These are phyloP conservation scores for Hippocampus barbouri DNA, from an alignment of 2,113 vertebrate species.

Conservation along the genomic window DNA sequence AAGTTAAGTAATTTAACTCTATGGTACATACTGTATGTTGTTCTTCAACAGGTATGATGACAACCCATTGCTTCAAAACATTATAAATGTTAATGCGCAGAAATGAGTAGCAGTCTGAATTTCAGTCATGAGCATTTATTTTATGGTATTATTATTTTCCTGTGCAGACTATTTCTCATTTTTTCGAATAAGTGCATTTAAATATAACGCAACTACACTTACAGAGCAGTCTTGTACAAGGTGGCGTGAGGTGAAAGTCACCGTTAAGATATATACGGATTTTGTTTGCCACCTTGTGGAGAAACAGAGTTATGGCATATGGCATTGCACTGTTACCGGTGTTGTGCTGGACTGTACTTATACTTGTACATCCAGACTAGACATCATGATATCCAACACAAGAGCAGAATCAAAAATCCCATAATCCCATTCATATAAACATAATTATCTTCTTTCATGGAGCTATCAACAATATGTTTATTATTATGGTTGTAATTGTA, in stretches of 20 bases:
- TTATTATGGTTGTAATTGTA: neutral
- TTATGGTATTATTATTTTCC: neutral
- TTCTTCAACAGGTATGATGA: neutral
- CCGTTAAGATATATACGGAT: neutral
- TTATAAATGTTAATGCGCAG: neutral
- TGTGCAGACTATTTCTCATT: too few relatives aligned
- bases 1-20: neutral
- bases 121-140: neutral
- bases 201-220: neutral
- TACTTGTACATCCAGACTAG: neutral
- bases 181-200: too few relatives aligned
- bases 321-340: too few relatives aligned
- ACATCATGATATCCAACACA: neutral
- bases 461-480: neutral
- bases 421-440: neutral
- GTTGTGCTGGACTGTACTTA: too few relatives aligned
- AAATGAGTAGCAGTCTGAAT: neutral
- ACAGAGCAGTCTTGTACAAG: neutral
- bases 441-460: neutral
- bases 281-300: slow-evolving; percentile 1
- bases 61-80: neutral
- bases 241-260: neutral
- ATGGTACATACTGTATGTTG: neutral
- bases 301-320: neutral
- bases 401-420: neutral